Conservation (phyloP, 2,113 vertebrate genomes). For the Pantherophis guttatus region DNA sequence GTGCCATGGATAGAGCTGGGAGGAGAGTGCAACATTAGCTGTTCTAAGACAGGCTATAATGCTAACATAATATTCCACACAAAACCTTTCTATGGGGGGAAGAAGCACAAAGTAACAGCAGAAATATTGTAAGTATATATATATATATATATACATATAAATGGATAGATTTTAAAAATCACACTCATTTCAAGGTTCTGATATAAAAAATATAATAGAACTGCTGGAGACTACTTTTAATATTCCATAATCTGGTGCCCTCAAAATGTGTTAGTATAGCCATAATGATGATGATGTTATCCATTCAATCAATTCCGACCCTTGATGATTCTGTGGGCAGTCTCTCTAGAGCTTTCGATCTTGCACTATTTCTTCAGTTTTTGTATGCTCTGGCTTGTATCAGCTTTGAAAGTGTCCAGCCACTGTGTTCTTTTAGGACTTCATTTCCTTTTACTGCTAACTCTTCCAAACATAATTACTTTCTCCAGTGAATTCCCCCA, state of each 20-base stretch:
- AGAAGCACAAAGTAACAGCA: conserved; percentile 98
- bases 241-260: neutral
- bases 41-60: conserved; percentile 95
- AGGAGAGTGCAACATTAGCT: conserved; percentile 94
- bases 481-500: too few species aligned
- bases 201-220: neutral
- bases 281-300: neutral
- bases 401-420: neutral
- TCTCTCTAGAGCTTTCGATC: neutral
- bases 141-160: neutral
- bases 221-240: neutral
- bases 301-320: neutral
- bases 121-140: conserved; percentile 89
- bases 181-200: neutral
- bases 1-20: conserved; percentile 99
- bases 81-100: conserved; percentile 98
- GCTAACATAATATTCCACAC: conserved; percentile 96
- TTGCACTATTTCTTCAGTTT: neutral
- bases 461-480: neutral
- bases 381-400: neutral
- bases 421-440: neutral
- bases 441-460: neutral
- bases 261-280: neutral
- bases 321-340: neutral
- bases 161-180: neutral